These are phyloP conservation scores for Apogon hyalosoma DNA, from an alignment of 2,797 vertebrate species.

Conservation along the genomic window DNA sequence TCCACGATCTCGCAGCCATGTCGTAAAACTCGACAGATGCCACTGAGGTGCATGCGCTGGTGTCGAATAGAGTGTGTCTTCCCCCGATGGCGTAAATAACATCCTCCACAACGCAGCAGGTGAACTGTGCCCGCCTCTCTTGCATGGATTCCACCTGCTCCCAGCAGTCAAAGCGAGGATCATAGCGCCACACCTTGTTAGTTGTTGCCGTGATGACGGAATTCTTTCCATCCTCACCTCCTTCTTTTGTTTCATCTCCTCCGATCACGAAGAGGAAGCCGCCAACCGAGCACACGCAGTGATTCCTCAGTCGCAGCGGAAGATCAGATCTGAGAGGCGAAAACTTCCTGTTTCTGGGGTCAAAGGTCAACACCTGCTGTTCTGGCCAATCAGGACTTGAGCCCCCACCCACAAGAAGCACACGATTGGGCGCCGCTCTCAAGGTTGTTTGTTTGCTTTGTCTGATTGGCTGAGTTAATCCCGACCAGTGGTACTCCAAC, in stretches of 20 bases:
- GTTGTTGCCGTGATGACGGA: constrained; percentile 65
- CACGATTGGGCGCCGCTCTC: constrained; percentile 81
- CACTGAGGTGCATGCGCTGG: constrained; percentile 54
- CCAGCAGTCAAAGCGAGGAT: constrained; percentile 92
- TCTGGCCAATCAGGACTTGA: constrained; percentile 75
- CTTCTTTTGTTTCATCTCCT: constrained; percentile 84
- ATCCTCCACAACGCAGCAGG: constrained; percentile 86
- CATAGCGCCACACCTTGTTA: constrained; percentile 89
- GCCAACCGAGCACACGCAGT: constrained; percentile 88
- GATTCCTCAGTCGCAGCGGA: constrained; percentile 83
- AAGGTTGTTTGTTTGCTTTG: constrained; percentile 88
- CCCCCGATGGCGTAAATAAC: constrained; percentile 91
- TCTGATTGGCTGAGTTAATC: constrained; percentile 86
- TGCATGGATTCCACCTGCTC: constrained; percentile 84
- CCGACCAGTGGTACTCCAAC: constrained; percentile 89
- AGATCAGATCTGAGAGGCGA: constrained; percentile 74
- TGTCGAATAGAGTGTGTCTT: constrained; percentile 48
- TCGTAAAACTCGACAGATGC: constrained; percentile 91
- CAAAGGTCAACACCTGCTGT: constrained; percentile 86
- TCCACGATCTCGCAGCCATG: constrained; percentile 84
- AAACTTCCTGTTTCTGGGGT: constrained; percentile 86
- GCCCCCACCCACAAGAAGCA: constrained; percentile 90
- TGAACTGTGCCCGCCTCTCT: constrained; percentile 89
- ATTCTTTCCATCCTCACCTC: constrained; percentile 66
- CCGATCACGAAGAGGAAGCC: constrained; percentile 94